A percentile compares a stretch with the other conserved stretches of the same genome.
Evolutionary conservation across 2,113 vertebrate genomes (phyloP).

Genomic region (Nycticebus coucang): DNA sequence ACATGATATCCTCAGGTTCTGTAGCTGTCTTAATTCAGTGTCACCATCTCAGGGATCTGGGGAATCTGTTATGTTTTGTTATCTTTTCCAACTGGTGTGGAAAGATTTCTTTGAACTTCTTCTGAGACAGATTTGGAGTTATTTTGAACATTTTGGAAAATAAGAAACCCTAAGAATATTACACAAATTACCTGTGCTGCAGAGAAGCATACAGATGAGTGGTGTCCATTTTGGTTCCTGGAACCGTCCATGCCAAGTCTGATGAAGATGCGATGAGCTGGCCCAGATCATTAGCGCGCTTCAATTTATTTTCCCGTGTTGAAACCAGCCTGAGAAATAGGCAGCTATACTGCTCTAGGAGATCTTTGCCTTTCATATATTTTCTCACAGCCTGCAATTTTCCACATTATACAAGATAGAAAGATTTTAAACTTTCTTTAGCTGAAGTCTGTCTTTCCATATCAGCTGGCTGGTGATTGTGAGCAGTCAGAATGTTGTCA

Average conservation of each 20-base stretch:
- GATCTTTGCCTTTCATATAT: not conserved
- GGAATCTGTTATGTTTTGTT: not conserved
- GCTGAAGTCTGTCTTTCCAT: not conserved
- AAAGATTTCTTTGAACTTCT: conserved; percentile 13
- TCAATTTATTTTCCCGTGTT: not conserved
- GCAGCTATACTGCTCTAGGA: not conserved
- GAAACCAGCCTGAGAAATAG: not conserved
- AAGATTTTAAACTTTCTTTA: not conserved
- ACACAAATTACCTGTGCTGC: not conserved
- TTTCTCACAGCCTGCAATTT: not conserved
- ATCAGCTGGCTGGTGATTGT: not conserved
- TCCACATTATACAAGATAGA: not conserved
- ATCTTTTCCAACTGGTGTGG: not conserved
- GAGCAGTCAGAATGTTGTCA: fast-evolving
- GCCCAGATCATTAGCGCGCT: not conserved
- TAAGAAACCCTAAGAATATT: not conserved
- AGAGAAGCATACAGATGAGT: not conserved
- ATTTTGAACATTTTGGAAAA: conserved; percentile 16
- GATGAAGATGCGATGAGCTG: not conserved
- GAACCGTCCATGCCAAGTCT: fast-evolving
- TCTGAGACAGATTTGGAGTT: not conserved
- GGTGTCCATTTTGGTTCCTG: not conserved
- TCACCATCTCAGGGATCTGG: not conserved
- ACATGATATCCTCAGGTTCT: not conserved
- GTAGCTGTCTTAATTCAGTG: too few relatives aligned